Percentiles rank a stretch among this genome's conserved stretches.
Evolutionary conservation across 2,113 vertebrate species (phyloP).

Genomic region (Tachycineta bicolor): DNA sequence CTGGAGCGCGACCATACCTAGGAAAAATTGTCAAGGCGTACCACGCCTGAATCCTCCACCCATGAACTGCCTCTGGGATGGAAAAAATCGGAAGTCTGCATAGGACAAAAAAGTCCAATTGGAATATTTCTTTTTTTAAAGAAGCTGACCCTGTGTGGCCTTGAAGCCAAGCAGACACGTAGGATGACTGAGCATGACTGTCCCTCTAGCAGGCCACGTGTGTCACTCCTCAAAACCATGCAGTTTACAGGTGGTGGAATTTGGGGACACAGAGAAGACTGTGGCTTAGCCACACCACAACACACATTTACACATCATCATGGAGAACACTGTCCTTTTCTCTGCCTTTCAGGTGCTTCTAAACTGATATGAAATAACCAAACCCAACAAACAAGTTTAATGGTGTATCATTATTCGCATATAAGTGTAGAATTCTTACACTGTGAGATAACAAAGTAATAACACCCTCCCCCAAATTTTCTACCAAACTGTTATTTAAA

Average conservation of each 20-base stretch:
- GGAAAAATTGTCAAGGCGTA: neutral
- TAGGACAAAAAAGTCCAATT: neutral
- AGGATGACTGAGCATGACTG: fast-evolving
- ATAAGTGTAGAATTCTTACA: neutral
- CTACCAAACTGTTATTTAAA: neutral
- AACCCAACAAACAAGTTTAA: neutral
- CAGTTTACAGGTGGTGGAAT: neutral
- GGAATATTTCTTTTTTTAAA: neutral
- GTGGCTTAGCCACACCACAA: neutral
- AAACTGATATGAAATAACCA: neutral
- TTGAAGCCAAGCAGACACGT: neutral
- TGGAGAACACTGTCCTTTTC: neutral
- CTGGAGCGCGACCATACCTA: fast-evolving
- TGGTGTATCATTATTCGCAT: neutral
- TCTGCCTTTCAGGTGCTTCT: neutral
- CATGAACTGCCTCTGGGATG: neutral
- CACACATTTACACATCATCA: neutral
- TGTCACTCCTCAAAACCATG: neutral
- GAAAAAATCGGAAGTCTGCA: neutral
- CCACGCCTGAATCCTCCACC: neutral
- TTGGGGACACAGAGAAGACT: neutral
- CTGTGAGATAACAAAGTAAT: neutral
- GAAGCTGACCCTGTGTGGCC: neutral
- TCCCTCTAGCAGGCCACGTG: neutral
- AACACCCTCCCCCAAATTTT: neutral